A percentile compares a stretch with the other conserved stretches of the same genome.
These are phyloP conservation scores for Chymomyza caudatula DNA, from an alignment of 2,888 invertebrate genomes.

Conservation along the genomic window DNA sequence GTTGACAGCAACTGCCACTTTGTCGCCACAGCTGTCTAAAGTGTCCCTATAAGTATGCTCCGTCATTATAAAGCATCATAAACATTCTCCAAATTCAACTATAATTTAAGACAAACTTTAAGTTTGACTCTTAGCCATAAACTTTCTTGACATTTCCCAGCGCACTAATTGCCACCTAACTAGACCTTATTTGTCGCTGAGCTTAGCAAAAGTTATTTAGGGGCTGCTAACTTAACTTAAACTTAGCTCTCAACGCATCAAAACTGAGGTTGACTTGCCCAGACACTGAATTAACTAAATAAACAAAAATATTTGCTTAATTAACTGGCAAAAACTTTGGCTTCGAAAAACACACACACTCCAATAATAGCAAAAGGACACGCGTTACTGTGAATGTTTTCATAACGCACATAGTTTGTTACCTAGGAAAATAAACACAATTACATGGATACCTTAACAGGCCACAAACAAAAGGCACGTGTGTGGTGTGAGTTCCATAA, in stretches of 20 bases:
- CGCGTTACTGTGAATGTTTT: constrained; percentile 42
- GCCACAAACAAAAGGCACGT: constrained; percentile 1
- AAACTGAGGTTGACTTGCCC: neutral
- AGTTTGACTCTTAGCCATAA: neutral
- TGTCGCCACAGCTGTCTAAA: neutral
- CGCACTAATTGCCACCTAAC: neutral
- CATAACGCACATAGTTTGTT: constrained; percentile 51
- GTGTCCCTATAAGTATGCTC: neutral
- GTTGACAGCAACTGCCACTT: neutral
- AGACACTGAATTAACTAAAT: constrained; percentile 54
- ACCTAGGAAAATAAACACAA: constrained; percentile 44
- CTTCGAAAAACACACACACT: neutral
- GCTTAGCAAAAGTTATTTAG: neutral
- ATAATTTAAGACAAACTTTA: neutral
- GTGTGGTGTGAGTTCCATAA: constrained; percentile 14
- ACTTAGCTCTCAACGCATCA: neutral
- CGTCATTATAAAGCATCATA: neutral
- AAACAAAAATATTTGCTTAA: constrained; percentile 68
- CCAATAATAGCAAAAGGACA: neutral
- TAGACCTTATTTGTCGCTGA: neutral
- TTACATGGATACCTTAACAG: neutral
- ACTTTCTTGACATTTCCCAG: neutral
- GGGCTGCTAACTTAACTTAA: neutral
- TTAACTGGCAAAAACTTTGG: constrained; percentile 68
- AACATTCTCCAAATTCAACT: neutral